phyloP scores from a whole-genome alignment of 2,888 invertebrate genomes.

The Eueremaeus valkanovi region DNA sequence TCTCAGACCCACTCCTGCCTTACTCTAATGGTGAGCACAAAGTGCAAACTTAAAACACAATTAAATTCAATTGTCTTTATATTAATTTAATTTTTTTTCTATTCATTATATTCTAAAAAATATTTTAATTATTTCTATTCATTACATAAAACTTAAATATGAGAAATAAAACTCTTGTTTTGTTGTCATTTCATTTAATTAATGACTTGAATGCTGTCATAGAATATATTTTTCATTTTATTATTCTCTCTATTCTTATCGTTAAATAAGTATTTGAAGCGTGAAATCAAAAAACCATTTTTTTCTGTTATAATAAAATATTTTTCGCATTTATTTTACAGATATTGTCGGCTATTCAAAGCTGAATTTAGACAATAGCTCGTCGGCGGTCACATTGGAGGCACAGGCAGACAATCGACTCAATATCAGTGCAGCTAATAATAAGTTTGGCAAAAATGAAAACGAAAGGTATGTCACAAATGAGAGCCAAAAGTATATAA shows the following conservation, averaged over 20 bases:
- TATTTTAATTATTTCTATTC: too few relatives aligned
- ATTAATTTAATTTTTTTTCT: too few relatives aligned
- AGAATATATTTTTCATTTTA: neutral
- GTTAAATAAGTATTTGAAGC: neutral
- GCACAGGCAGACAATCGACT: constrained; percentile 25
- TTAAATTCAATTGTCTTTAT: too few relatives aligned
- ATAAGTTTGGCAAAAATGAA: constrained; percentile 27
- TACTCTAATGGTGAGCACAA: neutral
- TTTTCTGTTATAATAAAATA: neutral
- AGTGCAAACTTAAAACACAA: neutral
- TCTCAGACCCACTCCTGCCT: constrained; percentile 39
- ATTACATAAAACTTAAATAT: neutral
- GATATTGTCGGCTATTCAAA: constrained; percentile 29
- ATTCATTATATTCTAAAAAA: too few relatives aligned
- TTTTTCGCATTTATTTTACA: constrained; percentile 16
- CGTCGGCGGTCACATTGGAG: neutral
- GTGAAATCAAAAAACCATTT: neutral
- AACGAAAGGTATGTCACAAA: constrained; percentile 6
- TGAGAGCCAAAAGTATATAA: too few relatives aligned
- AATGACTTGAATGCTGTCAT: neutral
- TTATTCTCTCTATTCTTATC: too few relatives aligned
- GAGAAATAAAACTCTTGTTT: neutral
- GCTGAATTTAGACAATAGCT: constrained; percentile 37
- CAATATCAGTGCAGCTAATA: neutral
- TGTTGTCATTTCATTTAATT: neutral